Evolutionary conservation across 2,888 invertebrate genomes (phyloP).

Genomic region (Drosophila kambysellisi): DNA sequence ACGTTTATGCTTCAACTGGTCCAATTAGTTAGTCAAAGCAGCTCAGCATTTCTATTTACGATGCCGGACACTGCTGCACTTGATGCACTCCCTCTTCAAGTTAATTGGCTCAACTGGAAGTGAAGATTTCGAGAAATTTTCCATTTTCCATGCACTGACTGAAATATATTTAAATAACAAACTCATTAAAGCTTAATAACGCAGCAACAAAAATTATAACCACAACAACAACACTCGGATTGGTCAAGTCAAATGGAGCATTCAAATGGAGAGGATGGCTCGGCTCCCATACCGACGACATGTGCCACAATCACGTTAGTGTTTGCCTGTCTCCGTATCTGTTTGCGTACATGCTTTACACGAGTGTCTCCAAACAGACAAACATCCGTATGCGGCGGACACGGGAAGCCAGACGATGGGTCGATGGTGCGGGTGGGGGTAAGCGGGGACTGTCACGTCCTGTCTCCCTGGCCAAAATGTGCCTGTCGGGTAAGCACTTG

Average conservation of each 20-base stretch:
- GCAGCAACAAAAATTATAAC: conserved; percentile 3
- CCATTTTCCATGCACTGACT: conserved; percentile 34
- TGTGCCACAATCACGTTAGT: conserved; percentile 66
- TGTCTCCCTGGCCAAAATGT: conserved; percentile 18
- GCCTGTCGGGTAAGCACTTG: conserved; percentile 45
- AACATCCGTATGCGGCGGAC: conserved; percentile 43
- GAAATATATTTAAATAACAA: conserved; percentile 56
- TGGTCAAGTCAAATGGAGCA: conserved; percentile 72
- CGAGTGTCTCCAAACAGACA: conserved; percentile 49
- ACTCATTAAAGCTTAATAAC: conserved; percentile 60
- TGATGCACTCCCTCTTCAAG: conserved; percentile 13
- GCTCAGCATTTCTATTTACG: neutral
- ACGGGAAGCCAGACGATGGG: neutral
- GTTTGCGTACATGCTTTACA: conserved; percentile 56
- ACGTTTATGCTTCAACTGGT: conserved; percentile 37
- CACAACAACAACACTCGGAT: conserved; percentile 57
- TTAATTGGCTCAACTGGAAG: conserved; percentile 19
- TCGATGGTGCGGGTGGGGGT: neutral
- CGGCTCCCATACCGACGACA: conserved; percentile 13
- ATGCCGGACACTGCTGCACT: conserved; percentile 23
- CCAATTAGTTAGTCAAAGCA: conserved; percentile 35
- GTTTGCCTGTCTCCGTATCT: conserved; percentile 22
- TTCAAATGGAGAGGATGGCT: conserved; percentile 27
- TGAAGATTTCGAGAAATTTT: neutral
- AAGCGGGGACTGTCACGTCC: conserved; percentile 40